Evolutionary conservation across 2,888 invertebrate species (phyloP).

Genomic region (Eristalis intricaria): DNA sequence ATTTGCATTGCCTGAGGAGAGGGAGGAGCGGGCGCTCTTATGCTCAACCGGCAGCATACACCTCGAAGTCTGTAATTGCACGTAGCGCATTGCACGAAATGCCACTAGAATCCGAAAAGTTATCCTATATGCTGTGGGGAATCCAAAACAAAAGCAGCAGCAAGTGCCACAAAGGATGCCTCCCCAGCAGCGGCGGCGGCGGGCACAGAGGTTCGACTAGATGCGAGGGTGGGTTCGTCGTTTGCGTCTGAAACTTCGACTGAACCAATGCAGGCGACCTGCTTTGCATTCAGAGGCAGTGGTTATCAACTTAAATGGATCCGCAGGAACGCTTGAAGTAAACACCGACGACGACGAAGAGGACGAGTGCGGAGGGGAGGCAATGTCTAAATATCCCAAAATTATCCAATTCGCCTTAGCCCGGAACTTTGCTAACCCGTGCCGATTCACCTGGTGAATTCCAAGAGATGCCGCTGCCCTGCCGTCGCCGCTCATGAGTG

Average conservation of each 20-base stretch:
- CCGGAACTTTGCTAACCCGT: constrained; percentile 20
- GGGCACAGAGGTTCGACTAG: neutral
- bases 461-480: neutral
- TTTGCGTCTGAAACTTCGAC: constrained; percentile 5
- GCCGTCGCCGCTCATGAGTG: neutral
- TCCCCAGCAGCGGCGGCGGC: neutral
- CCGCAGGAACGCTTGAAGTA: constrained; percentile 24
- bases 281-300: constrained; percentile 48
- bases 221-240: neutral
- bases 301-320: constrained; percentile 51
- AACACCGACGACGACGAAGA: neutral
- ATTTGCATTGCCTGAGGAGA: constrained; percentile 29
- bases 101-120: constrained; percentile 45
- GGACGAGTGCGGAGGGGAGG: neutral
- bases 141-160: constrained; percentile 24
- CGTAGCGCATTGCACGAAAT: constrained; percentile 55
- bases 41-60: neutral
- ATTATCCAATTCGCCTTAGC: constrained; percentile 48
- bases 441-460: constrained; percentile 11
- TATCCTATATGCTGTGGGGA: constrained; percentile 27
- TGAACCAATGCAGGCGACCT: constrained; percentile 3
- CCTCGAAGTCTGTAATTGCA: constrained; percentile 33
- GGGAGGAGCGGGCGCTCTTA: neutral
- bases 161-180: constrained; percentile 41
- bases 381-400: constrained; percentile 37